phyloP scores from a whole-genome alignment of 2,888 invertebrate species.

The Mechanitis messenoides region DNA sequence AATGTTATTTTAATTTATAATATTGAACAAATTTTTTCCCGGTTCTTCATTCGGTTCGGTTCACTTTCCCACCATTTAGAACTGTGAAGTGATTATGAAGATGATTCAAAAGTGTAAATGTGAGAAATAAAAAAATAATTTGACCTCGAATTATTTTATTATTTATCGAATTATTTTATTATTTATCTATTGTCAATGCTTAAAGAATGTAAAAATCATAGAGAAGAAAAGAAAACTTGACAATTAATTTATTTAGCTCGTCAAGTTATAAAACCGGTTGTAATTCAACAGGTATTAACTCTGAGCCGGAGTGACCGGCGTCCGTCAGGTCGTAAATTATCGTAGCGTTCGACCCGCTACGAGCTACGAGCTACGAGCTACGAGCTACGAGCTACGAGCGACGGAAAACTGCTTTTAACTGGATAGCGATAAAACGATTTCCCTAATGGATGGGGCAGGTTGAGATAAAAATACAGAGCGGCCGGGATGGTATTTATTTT shows the following conservation, averaged over 20 bases:
- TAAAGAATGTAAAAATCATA: too few relatives aligned
- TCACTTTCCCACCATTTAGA: too few relatives aligned
- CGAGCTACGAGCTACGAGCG: constrained; percentile 25
- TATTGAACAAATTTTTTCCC: too few relatives aligned
- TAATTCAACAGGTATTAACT: constrained; percentile 74
- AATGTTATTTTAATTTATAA: too few relatives aligned
- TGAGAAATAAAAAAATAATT: too few relatives aligned
- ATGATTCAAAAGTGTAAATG: too few relatives aligned
- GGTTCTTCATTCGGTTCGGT: too few relatives aligned
- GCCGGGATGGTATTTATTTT: background rate
- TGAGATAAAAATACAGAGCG: constrained; percentile 8
- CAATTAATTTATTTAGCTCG: background rate
- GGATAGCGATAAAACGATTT: constrained; percentile 24
- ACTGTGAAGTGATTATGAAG: too few relatives aligned
- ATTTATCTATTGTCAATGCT: too few relatives aligned
- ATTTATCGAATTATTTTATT: too few relatives aligned
- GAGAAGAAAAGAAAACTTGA: too few relatives aligned
- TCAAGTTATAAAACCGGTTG: constrained; percentile 45
- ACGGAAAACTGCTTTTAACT: constrained; percentile 26
- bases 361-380: constrained; percentile 12
- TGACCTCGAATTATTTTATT: too few relatives aligned
- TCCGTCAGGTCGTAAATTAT: constrained; percentile 55
- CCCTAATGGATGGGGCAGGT: constrained; percentile 23
- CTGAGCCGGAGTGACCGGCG: constrained; percentile 62
- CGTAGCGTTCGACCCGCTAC: constrained; percentile 41